phyloP scores from a whole-genome alignment of 2,888 invertebrate species.

The Drosophila yooni region DNA sequence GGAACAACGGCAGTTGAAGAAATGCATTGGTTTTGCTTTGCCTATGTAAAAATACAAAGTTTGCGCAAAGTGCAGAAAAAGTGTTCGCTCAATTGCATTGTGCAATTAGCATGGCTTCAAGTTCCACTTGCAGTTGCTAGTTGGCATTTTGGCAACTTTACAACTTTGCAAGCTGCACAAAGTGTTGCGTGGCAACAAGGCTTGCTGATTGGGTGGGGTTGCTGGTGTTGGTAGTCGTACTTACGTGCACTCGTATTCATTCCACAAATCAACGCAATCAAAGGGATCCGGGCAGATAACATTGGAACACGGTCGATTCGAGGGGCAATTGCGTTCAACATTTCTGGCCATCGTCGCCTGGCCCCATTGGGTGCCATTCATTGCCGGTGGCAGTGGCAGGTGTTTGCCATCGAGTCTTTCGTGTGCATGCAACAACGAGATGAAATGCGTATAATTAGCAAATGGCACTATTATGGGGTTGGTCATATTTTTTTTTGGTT shows the following conservation, averaged over 20 bases:
- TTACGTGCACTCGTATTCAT: constrained; percentile 99
- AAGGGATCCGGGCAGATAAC: constrained; percentile 97
- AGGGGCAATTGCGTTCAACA: constrained; percentile 96
- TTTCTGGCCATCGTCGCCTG: constrained; percentile 97
- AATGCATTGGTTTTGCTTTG: not conserved
- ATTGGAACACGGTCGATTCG: constrained; percentile 96
- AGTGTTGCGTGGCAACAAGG: not conserved
- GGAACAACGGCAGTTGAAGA: not conserved
- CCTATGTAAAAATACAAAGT: not conserved
- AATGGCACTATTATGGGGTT: not conserved
- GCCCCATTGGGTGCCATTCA: constrained; percentile 98
- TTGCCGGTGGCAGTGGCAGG: constrained; percentile 95
- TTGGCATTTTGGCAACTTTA: not conserved
- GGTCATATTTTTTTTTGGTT: no score
- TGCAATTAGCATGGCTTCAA: not conserved
- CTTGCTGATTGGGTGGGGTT: not conserved
- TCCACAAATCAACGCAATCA: constrained; percentile 98
- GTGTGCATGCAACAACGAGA: constrained; percentile 19
- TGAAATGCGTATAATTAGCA: constrained; percentile 40
- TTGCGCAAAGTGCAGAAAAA: not conserved
- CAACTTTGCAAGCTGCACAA: not conserved
- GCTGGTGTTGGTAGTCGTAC: constrained; percentile 84
- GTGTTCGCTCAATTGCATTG: not conserved
- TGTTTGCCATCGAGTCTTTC: constrained; percentile 95
- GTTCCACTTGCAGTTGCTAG: constrained; percentile 16